Conservation (phyloP, 2,113 vertebrate genomes). For the Heptranchias perlo region DNA sequence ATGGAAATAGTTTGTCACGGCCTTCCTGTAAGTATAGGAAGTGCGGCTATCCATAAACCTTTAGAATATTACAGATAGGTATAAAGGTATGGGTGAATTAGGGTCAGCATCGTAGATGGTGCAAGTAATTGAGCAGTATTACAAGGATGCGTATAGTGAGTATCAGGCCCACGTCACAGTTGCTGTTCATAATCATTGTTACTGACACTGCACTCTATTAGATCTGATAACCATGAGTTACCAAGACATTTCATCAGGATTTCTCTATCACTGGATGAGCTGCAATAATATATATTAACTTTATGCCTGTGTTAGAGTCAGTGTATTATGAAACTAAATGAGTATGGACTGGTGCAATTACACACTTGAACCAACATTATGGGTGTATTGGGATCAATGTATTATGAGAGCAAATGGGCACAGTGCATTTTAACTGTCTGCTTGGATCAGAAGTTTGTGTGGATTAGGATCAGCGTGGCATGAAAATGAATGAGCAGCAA, state of each 20-base stretch:
- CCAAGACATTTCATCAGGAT: not conserved
- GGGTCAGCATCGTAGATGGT: not conserved
- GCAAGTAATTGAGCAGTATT: not conserved
- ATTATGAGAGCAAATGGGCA: not conserved
- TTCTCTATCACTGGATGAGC: not conserved
- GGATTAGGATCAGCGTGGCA: not conserved
- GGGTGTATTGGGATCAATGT: not conserved
- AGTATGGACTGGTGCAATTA: not conserved
- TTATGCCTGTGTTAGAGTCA: not conserved
- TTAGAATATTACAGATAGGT: not conserved
- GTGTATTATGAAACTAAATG: not conserved
- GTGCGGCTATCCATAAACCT: not conserved
- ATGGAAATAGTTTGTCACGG: not conserved
- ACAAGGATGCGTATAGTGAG: not conserved
- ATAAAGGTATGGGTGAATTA: not conserved
- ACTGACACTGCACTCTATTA: not conserved
- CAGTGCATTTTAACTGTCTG: not conserved
- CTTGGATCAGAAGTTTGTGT: not conserved
- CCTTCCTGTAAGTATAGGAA: not conserved
- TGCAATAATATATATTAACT: not conserved
- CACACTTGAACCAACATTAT: not conserved
- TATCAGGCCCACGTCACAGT: not conserved
- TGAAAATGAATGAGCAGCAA: not conserved
- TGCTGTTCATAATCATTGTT: not conserved
- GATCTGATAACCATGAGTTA: not conserved